phyloP scores from a whole-genome alignment of 2,113 vertebrate genomes.

The Sialia sialis region DNA sequence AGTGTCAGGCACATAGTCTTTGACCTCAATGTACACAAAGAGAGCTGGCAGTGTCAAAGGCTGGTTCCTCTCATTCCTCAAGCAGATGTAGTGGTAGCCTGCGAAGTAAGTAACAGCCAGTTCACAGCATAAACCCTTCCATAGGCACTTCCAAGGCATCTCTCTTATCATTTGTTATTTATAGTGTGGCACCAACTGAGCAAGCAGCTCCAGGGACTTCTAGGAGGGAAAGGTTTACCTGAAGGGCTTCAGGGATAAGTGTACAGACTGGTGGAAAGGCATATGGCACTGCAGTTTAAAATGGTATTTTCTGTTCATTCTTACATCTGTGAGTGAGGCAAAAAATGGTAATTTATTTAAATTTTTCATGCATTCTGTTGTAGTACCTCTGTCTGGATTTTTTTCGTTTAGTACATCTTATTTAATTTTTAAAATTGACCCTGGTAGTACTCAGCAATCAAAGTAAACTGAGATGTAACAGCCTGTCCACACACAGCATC shows the following conservation, averaged over 20 bases:
- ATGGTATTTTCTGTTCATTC: neutral
- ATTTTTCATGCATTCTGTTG: neutral
- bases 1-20: constrained; percentile 96
- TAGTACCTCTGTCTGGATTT: neutral
- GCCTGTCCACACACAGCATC: neutral
- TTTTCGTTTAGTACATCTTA: neutral
- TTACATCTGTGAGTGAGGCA: neutral
- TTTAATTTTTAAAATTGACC: neutral
- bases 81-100: constrained; percentile 94
- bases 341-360: neutral
- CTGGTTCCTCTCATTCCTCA: constrained; percentile 96
- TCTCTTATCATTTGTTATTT: neutral
- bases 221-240: neutral
- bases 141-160: neutral
- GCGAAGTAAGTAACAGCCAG: neutral
- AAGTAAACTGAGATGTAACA: neutral
- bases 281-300: neutral
- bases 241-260: neutral
- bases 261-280: neutral
- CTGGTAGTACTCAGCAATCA: neutral
- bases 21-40: constrained; percentile 95
- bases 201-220: neutral
- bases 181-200: neutral
- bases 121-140: neutral
- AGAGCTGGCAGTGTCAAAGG: constrained; percentile 87